phyloP scores from a whole-genome alignment of 2,113 vertebrate species.

The Papio anubis region DNA sequence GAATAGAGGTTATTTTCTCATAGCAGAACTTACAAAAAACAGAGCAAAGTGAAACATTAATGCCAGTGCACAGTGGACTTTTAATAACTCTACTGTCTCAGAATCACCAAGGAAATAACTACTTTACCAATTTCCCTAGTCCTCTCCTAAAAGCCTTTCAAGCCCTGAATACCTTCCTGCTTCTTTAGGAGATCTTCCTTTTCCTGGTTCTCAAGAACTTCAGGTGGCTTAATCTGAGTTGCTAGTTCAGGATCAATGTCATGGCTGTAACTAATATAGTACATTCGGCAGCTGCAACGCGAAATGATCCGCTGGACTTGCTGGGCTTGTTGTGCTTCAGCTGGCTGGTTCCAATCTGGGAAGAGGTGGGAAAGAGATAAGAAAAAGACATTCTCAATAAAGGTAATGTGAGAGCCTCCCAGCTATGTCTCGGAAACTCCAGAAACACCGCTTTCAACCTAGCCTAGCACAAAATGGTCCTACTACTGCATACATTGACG shows the following conservation, averaged over 20 bases:
- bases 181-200: slow-evolving; percentile 98
- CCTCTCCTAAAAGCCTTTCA: slow-evolving; percentile 22
- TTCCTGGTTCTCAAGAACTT: slow-evolving; percentile 91
- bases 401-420: not conserved
- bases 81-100: slow-evolving; percentile 20
- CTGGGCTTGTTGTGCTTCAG: slow-evolving; percentile 93
- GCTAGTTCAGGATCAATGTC: slow-evolving; percentile 97
- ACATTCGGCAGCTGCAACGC: slow-evolving; percentile 97
- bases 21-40: not conserved
- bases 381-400: not conserved
- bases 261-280: slow-evolving; percentile 99
- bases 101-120: slow-evolving; percentile 36
- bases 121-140: not conserved
- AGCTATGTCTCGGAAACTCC: not conserved
- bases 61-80: not conserved
- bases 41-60: slow-evolving; percentile 10
- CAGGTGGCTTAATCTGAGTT: slow-evolving; percentile 96
- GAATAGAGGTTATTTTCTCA: not conserved
- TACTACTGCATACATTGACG: not conserved
- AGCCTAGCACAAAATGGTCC: slow-evolving; percentile 19
- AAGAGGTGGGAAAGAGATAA: not conserved
- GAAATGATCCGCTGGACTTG: slow-evolving; percentile 99
- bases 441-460: slow-evolving; percentile 38
- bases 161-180: slow-evolving; percentile 90
- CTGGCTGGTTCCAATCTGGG: slow-evolving; percentile 96